Conservation (phyloP, 53 echinoderm and acorn worm genomes). For the Mesocentrotus franciscanus region DNA sequence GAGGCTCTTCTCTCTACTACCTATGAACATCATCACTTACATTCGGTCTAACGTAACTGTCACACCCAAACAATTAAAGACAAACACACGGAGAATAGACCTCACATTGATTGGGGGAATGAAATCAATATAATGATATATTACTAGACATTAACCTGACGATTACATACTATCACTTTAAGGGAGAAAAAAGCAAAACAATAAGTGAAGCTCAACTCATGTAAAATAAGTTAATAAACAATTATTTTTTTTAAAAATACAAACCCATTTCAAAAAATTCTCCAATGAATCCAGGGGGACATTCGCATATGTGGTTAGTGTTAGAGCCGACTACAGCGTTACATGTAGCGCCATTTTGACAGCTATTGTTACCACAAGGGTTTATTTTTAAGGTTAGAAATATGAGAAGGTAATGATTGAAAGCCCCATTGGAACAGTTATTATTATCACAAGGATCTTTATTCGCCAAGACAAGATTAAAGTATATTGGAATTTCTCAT, state of each 20-base stretch:
- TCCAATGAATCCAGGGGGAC: neutral
- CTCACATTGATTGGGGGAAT: no score
- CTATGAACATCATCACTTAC: neutral
- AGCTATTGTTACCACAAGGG: neutral
- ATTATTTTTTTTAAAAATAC: no score
- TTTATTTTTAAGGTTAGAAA: constrained; percentile 14
- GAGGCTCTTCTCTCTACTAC: neutral
- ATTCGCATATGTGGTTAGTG: neutral
- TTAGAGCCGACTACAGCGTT: neutral
- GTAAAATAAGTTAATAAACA: no score
- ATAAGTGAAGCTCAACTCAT: no score
- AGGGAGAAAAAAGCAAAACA: no score
- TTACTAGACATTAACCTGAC: no score
- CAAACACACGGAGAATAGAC: neutral
- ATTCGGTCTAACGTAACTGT: neutral
- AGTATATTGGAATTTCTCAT: no score
- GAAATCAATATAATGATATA: no score
- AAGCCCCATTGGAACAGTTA: neutral
- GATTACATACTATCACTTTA: no score
- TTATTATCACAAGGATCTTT: neutral
- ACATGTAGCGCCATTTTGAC: constrained; percentile 29
- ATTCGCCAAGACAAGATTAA: no score
- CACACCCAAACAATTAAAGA: neutral
- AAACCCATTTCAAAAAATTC: neutral
- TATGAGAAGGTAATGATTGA: no score